phyloP scores from a whole-genome alignment of 92 coral and sea anemone genomes.

The Metridium senile region DNA sequence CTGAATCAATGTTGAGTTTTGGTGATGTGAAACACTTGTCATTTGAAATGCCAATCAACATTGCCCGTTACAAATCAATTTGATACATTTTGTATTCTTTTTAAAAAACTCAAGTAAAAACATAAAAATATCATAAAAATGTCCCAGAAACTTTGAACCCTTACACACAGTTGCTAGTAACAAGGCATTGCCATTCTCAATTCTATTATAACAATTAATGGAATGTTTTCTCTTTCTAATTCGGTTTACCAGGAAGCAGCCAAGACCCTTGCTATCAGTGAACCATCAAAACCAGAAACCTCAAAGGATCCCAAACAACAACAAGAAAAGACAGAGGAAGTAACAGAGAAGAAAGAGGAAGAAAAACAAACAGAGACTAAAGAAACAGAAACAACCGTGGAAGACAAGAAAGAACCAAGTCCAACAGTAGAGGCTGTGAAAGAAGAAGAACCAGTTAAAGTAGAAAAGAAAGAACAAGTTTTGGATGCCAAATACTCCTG shows the following conservation, averaged over 20 bases:
- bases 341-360: conserved; percentile 8
- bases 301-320: conserved; percentile 5
- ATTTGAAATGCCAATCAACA: too few species aligned
- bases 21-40: too few species aligned
- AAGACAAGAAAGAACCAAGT: background rate
- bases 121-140: too few species aligned
- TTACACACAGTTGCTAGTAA: too few species aligned
- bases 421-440: background rate
- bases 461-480: conserved; percentile 28
- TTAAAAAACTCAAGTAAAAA: too few species aligned
- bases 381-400: conserved; percentile 8
- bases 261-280: conserved; percentile 16
- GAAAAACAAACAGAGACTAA: conserved; percentile 9
- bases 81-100: too few species aligned
- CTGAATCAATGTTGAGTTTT: too few species aligned
- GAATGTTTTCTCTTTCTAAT: background rate
- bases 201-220: too few species aligned
- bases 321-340: conserved; percentile 1
- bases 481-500: conserved; percentile 75
- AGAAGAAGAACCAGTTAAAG: conserved; percentile 17
- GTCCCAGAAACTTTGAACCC: too few species aligned
- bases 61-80: too few species aligned
- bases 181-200: too few species aligned
- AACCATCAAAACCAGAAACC: conserved; percentile 22
- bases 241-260: conserved; percentile 29